These are phyloP conservation scores for Burhinus bistriatus DNA, from an alignment of 2,113 vertebrate genomes.

Conservation along the genomic window DNA sequence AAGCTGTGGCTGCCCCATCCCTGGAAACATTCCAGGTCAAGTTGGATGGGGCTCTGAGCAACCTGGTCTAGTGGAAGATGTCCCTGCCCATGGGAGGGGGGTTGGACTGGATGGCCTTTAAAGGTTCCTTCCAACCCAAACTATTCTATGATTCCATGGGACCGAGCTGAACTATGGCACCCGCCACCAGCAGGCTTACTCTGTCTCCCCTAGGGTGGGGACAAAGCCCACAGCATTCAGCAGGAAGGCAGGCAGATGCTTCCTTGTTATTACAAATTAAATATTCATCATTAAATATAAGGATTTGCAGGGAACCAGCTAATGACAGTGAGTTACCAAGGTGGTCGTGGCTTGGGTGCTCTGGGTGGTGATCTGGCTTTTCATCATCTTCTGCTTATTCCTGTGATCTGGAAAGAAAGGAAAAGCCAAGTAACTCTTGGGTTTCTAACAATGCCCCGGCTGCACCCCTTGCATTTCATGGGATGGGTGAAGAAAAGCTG, in stretches of 20 bases:
- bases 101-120: neutral
- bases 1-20: neutral
- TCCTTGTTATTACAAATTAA: neutral
- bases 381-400: accelerated
- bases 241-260: neutral
- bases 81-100: neutral
- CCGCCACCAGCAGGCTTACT: neutral
- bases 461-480: accelerated
- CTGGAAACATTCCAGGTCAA: neutral
- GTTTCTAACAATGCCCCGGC: accelerated
- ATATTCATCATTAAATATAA: neutral
- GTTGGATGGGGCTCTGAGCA: neutral
- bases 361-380: accelerated
- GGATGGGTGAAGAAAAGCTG: neutral
- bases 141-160: neutral
- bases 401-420: neutral
- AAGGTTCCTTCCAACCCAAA: neutral
- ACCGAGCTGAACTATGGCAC: neutral
- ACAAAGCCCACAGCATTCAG: neutral
- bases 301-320: neutral
- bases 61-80: neutral
- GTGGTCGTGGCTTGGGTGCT: accelerated
- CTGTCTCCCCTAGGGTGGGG: neutral
- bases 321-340: neutral
- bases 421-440: neutral